phyloP scores from a whole-genome alignment of 2,113 vertebrate genomes.

The Thalassoma bifasciatum region DNA sequence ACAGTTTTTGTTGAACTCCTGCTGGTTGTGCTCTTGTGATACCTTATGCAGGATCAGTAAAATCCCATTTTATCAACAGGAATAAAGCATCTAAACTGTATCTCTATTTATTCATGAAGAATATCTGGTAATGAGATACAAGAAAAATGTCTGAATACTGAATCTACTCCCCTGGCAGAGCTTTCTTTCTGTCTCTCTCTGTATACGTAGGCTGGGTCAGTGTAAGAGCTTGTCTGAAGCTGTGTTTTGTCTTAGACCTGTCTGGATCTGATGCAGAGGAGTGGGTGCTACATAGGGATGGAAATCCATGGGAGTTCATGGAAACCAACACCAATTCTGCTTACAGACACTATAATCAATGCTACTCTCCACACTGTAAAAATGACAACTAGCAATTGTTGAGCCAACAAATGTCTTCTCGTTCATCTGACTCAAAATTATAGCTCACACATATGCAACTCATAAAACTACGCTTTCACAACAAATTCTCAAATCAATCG shows the following conservation, averaged over 20 bases:
- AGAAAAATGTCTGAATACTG: slow-evolving; percentile 25
- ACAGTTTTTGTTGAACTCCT: slow-evolving; percentile 4
- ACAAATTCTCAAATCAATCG: no score
- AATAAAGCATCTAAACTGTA: slow-evolving; percentile 2
- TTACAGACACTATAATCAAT: no score
- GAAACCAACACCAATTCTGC: no score
- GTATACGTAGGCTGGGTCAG: slow-evolving; percentile 19
- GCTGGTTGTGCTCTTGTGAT: slow-evolving; percentile 14
- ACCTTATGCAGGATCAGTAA: not conserved
- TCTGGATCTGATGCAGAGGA: slow-evolving; percentile 67
- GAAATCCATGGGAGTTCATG: slow-evolving; percentile 39
- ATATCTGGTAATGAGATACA: slow-evolving; percentile 23
- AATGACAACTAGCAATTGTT: no score
- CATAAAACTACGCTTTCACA: no score
- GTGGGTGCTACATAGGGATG: slow-evolving; percentile 66
- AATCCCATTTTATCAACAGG: slow-evolving; percentile 10
- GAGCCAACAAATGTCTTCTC: no score
- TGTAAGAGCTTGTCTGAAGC: slow-evolving; percentile 30
- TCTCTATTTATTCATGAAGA: slow-evolving; percentile 12
- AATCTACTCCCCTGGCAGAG: not conserved
- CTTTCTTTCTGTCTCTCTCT: slow-evolving; percentile 4
- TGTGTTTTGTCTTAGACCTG: slow-evolving; percentile 54
- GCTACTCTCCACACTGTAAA: no score
- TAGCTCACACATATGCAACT: no score
- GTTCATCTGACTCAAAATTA: no score